phyloP scores from a whole-genome alignment of 2,113 vertebrate genomes.

The Saguinus midas region DNA sequence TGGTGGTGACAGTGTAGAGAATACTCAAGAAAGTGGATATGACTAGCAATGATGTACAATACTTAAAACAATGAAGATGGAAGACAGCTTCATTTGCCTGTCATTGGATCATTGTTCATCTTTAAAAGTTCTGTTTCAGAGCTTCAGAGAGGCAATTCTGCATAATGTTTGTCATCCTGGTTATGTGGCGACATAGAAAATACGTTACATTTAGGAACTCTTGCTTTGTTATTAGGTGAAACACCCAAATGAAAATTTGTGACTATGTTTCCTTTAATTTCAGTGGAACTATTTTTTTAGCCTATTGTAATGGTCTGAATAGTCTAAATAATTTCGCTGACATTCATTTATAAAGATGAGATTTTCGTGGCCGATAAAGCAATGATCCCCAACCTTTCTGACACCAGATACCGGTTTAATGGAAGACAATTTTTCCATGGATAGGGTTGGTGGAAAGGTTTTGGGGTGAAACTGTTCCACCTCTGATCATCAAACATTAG shows the following conservation, averaged over 20 bases:
- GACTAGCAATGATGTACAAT: not conserved
- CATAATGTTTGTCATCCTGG: not conserved
- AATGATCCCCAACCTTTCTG: too few species aligned
- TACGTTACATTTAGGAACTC: not conserved
- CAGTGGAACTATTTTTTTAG: not conserved
- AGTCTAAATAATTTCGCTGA: constrained; percentile 31
- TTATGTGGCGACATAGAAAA: not conserved
- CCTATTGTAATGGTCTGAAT: not conserved
- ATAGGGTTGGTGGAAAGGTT: too few species aligned
- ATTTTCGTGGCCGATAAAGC: not conserved
- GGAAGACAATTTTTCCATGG: too few species aligned
- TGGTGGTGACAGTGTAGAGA: not conserved
- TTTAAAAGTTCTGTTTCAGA: not conserved
- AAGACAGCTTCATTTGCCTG: not conserved
- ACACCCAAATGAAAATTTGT: not conserved
- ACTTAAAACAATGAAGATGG: not conserved
- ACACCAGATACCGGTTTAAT: too few species aligned
- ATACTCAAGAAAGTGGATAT: not conserved
- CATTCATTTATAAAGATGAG: constrained; percentile 15
- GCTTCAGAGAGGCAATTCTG: not conserved
- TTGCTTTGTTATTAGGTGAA: not conserved
- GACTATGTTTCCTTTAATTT: not conserved
- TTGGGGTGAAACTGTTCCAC: too few species aligned
- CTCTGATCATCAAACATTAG: too few species aligned
- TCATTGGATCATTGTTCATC: not conserved